Base-by-base conservation (phyloP, 1,140 invertebrate species). In the Panonychus citri region DNA sequence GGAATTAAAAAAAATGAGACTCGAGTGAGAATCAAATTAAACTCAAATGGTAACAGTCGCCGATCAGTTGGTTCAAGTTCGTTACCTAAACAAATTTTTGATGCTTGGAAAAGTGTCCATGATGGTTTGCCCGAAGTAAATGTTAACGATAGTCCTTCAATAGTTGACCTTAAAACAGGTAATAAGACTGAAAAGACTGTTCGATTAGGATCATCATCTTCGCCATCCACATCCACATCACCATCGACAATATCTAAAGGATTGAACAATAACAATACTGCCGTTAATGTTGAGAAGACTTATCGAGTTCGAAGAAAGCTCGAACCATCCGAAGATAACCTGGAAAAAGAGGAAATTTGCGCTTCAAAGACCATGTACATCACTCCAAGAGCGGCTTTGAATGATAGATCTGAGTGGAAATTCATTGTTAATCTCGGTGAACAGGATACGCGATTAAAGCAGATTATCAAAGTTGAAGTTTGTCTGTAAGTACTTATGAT, bases 391-490 rank as follows among this genome's bases (percentile, higher is more conserved):
- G 85, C 84, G 3, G 86, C 84, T 0, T 71, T 88, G 46, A 90
- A 86, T 66, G 84, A 78, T 63, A 25, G 80, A 64, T 85, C 85
- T 17, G 81, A 82, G 66, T 90, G 85, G 85, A 85, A 82, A 74
- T 90, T 82, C 67, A 77, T 89, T 25, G 84, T 87, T 37, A 89
- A 89, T 68, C 74, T 86, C 68, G 70, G 67, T 25, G 73, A 75
- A 53, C 72, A 74, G 8, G 74, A 79, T 55, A 62, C 65, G 40
- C 78, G 79, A 60, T 77, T 77, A 58, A 79, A 81, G n/a, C 86
- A 91, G 66, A 73, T 85, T 25, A 83, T 91, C 2, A 76, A 76
- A 62, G 81, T 79, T 59, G 85, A 88, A 71, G 76, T 77, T 42
- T 91, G 86, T 75, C 71, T 75, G 83, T 87, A 73, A 81, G 81